Percentiles rank a stretch among this genome's conserved stretches.
These are phyloP conservation scores for Sialis fuliginosa DNA, from an alignment of 2,888 invertebrate genomes.

Conservation along the genomic window DNA sequence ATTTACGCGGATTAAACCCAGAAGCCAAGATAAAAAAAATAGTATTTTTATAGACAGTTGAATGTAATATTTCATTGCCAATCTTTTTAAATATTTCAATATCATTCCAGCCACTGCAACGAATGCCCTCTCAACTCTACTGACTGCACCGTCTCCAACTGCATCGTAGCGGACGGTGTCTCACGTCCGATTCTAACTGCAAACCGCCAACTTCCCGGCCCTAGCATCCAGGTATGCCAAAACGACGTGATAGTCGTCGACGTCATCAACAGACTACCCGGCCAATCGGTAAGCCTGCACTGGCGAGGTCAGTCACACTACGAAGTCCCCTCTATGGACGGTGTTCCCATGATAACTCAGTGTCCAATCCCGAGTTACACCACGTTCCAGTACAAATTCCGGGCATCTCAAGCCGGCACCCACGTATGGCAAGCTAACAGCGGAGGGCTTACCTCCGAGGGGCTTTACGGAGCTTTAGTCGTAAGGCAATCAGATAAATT, in stretches of 20 bases:
- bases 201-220: constrained; percentile 48
- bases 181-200: constrained; percentile 44
- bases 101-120: constrained; percentile 37
- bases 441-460: constrained; percentile 48
- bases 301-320: constrained; percentile 63
- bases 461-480: constrained; percentile 51
- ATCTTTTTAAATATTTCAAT: too few relatives aligned
- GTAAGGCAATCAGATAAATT: constrained; percentile 44
- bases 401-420: constrained; percentile 47
- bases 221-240: constrained; percentile 43
- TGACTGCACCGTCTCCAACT: constrained; percentile 40
- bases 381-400: constrained; percentile 52
- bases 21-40: too few relatives aligned
- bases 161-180: constrained; percentile 45
- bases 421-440: constrained; percentile 59
- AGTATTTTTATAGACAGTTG: too few relatives aligned
- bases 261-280: constrained; percentile 49
- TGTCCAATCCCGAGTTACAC: constrained; percentile 52
- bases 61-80: too few relatives aligned
- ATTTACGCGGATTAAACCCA: too few relatives aligned
- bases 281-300: constrained; percentile 50
- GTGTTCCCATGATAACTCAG: constrained; percentile 59
- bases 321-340: constrained; percentile 56
- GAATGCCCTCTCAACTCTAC: constrained; percentile 42
- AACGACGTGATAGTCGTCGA: constrained; percentile 58